Evolutionary conservation across 2,797 vertebrate species (phyloP).

Genomic region (Pseudochaenichthys georgianus): DNA sequence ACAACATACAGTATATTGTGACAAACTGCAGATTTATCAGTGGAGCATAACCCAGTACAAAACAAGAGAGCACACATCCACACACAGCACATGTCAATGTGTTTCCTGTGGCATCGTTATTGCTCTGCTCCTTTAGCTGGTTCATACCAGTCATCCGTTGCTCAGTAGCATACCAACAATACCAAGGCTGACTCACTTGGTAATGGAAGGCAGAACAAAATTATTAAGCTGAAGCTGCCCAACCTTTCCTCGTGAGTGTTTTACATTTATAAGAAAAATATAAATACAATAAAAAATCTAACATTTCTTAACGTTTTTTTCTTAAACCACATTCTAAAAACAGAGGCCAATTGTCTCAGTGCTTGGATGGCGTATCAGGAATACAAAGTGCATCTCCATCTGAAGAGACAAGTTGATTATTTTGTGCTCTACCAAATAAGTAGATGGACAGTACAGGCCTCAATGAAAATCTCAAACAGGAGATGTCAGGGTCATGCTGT

Average conservation of each 20-base stretch:
- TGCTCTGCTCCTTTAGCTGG: constrained; percentile 34
- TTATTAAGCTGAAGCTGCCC: constrained; percentile 25
- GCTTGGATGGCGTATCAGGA: constrained; percentile 24
- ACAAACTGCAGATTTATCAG: constrained; percentile 2
- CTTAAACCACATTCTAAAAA: constrained; percentile 11
- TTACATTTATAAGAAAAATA: neutral
- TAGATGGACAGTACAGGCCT: neutral
- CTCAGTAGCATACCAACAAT: constrained; percentile 52
- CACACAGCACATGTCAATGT: neutral
- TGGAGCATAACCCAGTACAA: neutral
- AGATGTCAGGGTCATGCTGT: neutral
- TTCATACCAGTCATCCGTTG: constrained; percentile 53
- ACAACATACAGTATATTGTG: neutral
- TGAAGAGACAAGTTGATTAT: constrained; percentile 4
- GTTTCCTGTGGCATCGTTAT: constrained; percentile 9
- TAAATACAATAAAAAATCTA: neutral
- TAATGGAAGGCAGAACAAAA: constrained; percentile 6
- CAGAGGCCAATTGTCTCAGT: constrained; percentile 25
- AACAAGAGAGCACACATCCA: neutral
- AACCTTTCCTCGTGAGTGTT: neutral
- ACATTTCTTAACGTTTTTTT: neutral
- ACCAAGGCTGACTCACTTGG: constrained; percentile 29
- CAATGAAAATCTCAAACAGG: neutral
- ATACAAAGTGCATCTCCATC: constrained; percentile 3
- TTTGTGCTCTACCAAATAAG: constrained; percentile 13